Evolutionary conservation across 2,113 vertebrate genomes (phyloP).

Genomic region (Sturnus vulgaris): DNA sequence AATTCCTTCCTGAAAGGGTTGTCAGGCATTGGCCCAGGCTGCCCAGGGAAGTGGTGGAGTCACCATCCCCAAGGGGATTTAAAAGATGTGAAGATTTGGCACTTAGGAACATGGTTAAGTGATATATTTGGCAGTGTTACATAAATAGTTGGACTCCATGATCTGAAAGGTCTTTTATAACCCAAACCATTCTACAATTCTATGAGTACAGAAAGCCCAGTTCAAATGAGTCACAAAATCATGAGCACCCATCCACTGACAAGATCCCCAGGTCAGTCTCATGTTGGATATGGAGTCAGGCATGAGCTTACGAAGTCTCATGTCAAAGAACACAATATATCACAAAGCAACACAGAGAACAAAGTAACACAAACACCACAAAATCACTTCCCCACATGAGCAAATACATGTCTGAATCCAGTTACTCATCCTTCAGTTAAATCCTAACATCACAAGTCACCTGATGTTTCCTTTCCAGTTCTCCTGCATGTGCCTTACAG

Average conservation of each 20-base stretch:
- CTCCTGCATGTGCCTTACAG: background rate
- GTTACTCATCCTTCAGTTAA: background rate
- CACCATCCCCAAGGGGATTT: background rate
- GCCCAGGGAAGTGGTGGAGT: background rate
- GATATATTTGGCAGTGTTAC: background rate
- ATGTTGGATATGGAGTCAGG: background rate
- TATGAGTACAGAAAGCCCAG: background rate
- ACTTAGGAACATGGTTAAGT: background rate
- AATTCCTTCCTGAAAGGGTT: background rate
- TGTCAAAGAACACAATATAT: background rate
- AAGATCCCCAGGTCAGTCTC: background rate
- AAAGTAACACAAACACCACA: background rate
- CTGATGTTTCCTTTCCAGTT: background rate
- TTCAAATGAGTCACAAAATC: background rate
- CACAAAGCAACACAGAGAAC: background rate
- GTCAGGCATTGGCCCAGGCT: background rate
- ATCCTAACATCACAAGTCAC: background rate
- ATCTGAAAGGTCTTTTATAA: background rate
- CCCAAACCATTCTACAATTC: background rate
- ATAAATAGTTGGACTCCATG: background rate
- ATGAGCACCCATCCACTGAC: background rate
- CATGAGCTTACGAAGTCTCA: background rate
- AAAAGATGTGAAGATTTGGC: background rate
- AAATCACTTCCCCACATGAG: background rate
- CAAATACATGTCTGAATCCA: background rate